A percentile compares a stretch with the other conserved stretches of the same genome.
Conservation (phyloP, 2,888 invertebrate species). For the Gymnoscelis rufifasciata region DNA sequence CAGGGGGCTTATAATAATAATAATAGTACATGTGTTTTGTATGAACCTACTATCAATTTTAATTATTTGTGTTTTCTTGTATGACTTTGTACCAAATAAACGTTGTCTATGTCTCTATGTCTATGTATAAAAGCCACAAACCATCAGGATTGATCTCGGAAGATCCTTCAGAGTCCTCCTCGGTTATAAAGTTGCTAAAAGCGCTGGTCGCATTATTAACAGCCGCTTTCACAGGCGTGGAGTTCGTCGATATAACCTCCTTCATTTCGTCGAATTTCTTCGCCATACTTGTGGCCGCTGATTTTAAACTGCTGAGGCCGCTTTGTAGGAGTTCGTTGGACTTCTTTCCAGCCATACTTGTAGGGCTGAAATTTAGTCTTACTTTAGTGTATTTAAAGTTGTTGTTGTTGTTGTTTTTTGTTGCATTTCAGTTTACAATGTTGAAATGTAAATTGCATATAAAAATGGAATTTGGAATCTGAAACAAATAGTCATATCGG, state of each 20-base stretch:
- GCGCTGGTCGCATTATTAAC: conserved; percentile 70
- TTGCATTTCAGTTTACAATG: too few relatives aligned
- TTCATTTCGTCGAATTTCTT: conserved; percentile 95
- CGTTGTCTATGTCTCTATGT: too few relatives aligned
- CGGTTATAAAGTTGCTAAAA: conserved; percentile 57
- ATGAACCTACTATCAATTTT: too few relatives aligned
- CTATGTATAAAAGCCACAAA: conserved; percentile 42
- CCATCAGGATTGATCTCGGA: conserved; percentile 74
- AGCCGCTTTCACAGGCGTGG: conserved; percentile 88
- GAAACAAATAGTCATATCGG: too few relatives aligned
- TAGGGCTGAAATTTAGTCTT: conserved; percentile 80
- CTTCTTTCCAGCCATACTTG: conserved; percentile 90
- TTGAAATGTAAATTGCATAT: too few relatives aligned
- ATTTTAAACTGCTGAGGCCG: conserved; percentile 91
- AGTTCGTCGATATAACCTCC: conserved; percentile 91
- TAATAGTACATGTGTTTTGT: too few relatives aligned
- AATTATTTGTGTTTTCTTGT: too few relatives aligned
- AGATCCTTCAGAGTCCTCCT: conserved; percentile 67
- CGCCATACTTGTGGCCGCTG: conserved; percentile 89
- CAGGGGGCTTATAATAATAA: too few relatives aligned
- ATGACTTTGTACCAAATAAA: too few relatives aligned
- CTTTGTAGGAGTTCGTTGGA: conserved; percentile 93
- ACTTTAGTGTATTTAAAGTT: not conserved
- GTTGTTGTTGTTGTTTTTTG: too few relatives aligned
- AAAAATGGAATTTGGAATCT: too few relatives aligned